Evolutionary conservation across 2,113 vertebrate genomes (phyloP).

Genomic region (Caranx melampygus): DNA sequence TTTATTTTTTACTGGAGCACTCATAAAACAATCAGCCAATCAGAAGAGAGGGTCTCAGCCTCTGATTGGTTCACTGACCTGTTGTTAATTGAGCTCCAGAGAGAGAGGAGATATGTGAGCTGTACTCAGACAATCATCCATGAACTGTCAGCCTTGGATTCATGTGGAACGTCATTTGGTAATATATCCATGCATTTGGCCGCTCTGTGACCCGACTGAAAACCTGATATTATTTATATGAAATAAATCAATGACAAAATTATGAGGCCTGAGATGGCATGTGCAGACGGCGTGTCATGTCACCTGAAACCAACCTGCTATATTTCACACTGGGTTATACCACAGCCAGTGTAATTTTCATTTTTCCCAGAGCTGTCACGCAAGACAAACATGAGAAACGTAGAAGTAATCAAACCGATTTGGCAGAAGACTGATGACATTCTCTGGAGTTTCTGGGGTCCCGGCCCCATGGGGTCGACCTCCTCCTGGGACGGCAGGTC

Average conservation of each 20-base stretch:
- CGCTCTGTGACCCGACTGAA: no score
- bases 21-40: no score
- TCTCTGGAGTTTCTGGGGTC: constrained; percentile 61
- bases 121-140: no score
- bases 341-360: constrained; percentile 17
- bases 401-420: constrained; percentile 53
- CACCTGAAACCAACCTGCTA: background rate
- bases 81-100: no score
- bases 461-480: constrained; percentile 45
- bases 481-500: constrained; percentile 39
- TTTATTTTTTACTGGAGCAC: no score
- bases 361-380: constrained; percentile 65
- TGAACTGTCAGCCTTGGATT: no score
- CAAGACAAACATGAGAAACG: constrained; percentile 67
- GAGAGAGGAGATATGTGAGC: no score
- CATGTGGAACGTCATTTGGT: no score
- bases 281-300: background rate
- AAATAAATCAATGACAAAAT: background rate
- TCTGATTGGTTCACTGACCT: no score
- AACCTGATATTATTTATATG: background rate
- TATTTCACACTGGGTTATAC: background rate
- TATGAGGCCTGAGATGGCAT: background rate
- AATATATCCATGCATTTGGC: no score
- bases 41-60: no score
- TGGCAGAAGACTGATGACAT: constrained; percentile 65